phyloP scores from a whole-genome alignment of 2,797 vertebrate species.

The Chelidonichthys spinosus region DNA sequence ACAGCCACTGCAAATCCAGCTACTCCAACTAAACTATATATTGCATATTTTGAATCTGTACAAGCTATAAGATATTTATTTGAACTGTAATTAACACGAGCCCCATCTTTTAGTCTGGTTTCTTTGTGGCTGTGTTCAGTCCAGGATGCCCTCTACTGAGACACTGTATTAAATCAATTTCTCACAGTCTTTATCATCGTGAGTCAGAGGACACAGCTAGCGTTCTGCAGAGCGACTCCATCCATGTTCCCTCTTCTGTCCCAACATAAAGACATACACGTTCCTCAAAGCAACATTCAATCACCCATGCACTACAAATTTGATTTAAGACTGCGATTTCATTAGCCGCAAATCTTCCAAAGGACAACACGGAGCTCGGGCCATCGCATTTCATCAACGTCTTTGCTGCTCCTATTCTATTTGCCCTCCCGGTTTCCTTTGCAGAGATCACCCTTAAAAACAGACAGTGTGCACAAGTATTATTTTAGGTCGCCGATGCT shows the following conservation, averaged over 20 bases:
- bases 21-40: not conserved
- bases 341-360: conserved; percentile 63
- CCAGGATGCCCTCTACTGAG: conserved; percentile 24
- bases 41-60: not conserved
- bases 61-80: not conserved
- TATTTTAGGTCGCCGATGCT: conserved; percentile 50
- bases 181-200: conserved; percentile 41
- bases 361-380: conserved; percentile 39
- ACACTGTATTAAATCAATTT: conserved; percentile 37
- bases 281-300: conserved; percentile 58
- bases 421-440: conserved; percentile 39
- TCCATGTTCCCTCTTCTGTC: conserved; percentile 37
- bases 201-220: conserved; percentile 44
- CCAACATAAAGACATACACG: conserved; percentile 38
- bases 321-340: conserved; percentile 71
- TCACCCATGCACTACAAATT: conserved; percentile 56
- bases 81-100: not conserved
- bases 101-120: not conserved
- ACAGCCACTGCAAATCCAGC: not conserved
- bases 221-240: conserved; percentile 11
- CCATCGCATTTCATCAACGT: conserved; percentile 56
- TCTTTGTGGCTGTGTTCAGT: conserved; percentile 7
- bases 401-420: conserved; percentile 47
- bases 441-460: conserved; percentile 52
- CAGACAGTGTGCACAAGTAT: conserved; percentile 44